These are phyloP conservation scores for Hedya salicella DNA, from an alignment of 2,888 invertebrate genomes.

Conservation along the genomic window DNA sequence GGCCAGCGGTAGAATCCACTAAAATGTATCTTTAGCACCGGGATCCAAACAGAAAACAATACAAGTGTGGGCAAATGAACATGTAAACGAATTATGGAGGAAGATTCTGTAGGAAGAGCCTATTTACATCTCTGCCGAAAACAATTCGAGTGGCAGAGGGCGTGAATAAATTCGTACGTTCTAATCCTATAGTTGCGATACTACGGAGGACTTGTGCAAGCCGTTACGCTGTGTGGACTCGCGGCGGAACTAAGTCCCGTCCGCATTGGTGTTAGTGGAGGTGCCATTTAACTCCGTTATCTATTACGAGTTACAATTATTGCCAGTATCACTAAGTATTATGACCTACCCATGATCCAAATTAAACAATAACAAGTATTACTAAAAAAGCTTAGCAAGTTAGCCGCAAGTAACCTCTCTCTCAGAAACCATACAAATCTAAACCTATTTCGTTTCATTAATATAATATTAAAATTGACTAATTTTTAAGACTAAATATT, in stretches of 20 bases:
- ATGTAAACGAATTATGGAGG: conserved; percentile 4
- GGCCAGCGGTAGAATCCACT: conserved; percentile 5
- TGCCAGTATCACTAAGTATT: conserved; percentile 54
- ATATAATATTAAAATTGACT: conserved; percentile 72
- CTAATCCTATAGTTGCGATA: conserved; percentile 17
- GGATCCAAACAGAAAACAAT: conserved; percentile 18
- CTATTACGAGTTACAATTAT: conserved; percentile 39
- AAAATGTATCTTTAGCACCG: conserved; percentile 27
- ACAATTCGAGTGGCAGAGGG: background rate
- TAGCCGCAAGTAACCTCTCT: conserved; percentile 62
- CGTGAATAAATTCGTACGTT: conserved; percentile 21
- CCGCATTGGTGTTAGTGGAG: conserved; percentile 40
- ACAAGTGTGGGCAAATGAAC: conserved; percentile 3
- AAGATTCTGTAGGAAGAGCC: conserved; percentile 14
- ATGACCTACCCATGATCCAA: conserved; percentile 75
- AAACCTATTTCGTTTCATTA: conserved; percentile 71
- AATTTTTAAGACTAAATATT: conserved; percentile 72
- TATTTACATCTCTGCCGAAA: conserved; percentile 1
- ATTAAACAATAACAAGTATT: conserved; percentile 76
- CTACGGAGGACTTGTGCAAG: conserved; percentile 12
- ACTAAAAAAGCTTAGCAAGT: conserved; percentile 71
- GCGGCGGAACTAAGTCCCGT: conserved; percentile 5
- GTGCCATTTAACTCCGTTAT: conserved; percentile 40
- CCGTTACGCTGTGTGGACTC: conserved; percentile 22
- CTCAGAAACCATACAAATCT: conserved; percentile 67